Evolutionary conservation across 2,113 vertebrate genomes (phyloP).

Genomic region (Lepus americanus): DNA sequence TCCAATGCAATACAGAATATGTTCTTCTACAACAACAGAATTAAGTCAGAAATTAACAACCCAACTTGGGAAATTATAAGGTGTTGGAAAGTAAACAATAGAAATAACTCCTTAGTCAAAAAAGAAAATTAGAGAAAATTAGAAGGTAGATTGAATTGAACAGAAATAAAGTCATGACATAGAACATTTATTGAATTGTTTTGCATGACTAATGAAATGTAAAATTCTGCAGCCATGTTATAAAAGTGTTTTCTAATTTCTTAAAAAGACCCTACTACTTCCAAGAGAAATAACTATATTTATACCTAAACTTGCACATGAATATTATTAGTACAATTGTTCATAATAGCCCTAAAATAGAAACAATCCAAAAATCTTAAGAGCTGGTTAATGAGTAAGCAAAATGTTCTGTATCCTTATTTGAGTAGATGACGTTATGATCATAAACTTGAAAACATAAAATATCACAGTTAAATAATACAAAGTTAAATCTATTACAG

Average conservation of each 20-base stretch:
- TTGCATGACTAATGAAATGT: not conserved
- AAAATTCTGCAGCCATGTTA: not conserved
- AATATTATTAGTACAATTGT: not conserved
- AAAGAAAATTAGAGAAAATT: constrained; percentile 27
- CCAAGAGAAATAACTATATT: not conserved
- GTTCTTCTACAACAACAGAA: not conserved
- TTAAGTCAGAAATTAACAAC: not conserved
- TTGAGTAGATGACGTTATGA: not conserved
- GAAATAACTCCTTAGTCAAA: not conserved
- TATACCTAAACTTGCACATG: not conserved
- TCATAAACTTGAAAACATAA: not conserved
- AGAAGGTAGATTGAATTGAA: not conserved
- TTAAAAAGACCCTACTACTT: not conserved
- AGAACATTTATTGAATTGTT: not conserved
- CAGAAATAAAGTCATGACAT: not conserved
- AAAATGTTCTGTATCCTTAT: not conserved
- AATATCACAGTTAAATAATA: not conserved
- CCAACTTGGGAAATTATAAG: not conserved
- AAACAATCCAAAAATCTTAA: not conserved
- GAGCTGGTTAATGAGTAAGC: not conserved
- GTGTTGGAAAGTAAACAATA: not conserved
- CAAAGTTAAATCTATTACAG: not conserved
- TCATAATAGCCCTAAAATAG: not conserved
- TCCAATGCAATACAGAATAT: not conserved
- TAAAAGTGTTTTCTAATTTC: not conserved